Base-by-base conservation (phyloP, 2,113 vertebrate genomes). In the Genyomyrus donnyi region DNA sequence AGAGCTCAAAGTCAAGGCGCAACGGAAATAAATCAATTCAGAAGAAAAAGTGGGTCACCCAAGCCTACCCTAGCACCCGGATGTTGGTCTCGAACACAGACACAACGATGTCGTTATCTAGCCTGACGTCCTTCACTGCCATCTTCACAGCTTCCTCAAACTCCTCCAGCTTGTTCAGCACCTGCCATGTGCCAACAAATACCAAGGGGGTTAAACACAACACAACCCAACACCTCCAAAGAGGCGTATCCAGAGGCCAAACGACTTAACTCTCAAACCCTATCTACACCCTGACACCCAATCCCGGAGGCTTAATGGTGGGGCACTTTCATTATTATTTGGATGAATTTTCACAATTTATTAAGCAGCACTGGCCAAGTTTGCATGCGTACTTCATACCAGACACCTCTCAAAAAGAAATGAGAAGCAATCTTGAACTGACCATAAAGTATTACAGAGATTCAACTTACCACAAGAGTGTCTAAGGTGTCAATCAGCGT, bases 1-100 rank as follows among this genome's bases (percentile, higher is more conserved):
- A 87, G 3, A 53, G 3, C 48, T 87, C 9, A 56, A 52, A 35
- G 50, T 87, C 31, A 4, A 3, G 48, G 27, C 31, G 17, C 83
- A 13, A 42, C 10, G 0, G n/a, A 24, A 85, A 85, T 24, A 53
- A 53, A 53, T 87, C 48, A 3, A 35, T 15, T 53, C 13, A 19
- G 85, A 56, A 15, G 1, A 10, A 10, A 50, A 17, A 87, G 31
- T 9, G 15, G 24, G 49, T n/a, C 15, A 9, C 2, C n/a, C n/a
- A 15, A 56, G 56, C 85, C 7, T 94, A 97, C 96, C 96, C 96
- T 90, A 97, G 93, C 80, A 97, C 95, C 89, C 96, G 95, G 92
- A 97, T 97, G 92, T 97, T 97, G 87, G 96, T 97, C 93, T 97
- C 96, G 90, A 97, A 97, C 90, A 97, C 96, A 1, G 96, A 97